phyloP scores from a whole-genome alignment of 1,140 invertebrate genomes.

The Tetragonula clypearis region DNA sequence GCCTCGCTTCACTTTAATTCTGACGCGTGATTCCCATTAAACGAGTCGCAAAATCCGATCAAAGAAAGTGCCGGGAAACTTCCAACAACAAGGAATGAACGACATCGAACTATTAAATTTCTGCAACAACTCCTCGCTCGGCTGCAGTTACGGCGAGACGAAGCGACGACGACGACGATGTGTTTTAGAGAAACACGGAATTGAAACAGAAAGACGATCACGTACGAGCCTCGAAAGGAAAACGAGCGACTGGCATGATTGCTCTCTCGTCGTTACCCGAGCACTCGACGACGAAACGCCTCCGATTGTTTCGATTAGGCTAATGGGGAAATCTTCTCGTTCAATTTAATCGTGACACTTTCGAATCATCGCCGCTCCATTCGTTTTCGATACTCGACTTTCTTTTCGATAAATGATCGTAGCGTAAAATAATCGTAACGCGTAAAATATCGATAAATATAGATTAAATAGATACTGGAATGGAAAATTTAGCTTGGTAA shows the following conservation, averaged over 20 bases:
- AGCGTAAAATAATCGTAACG: too few relatives aligned
- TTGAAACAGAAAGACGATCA: conserved; percentile 1
- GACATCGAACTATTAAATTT: conserved; percentile 32
- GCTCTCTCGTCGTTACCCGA: background rate
- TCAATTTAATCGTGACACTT: background rate
- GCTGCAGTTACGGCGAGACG: background rate
- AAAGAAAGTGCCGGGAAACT: background rate
- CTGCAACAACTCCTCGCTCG: background rate
- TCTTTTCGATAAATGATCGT: too few relatives aligned
- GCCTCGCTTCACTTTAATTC: conserved; percentile 6
- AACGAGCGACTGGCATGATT: background rate
- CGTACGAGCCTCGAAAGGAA: background rate
- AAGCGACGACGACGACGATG: background rate
- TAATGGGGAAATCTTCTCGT: background rate
- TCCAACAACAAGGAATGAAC: conserved; percentile 10
- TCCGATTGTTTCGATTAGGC: background rate
- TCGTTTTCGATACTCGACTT: too few relatives aligned
- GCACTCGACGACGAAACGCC: background rate
- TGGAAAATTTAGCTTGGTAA: too few relatives aligned
- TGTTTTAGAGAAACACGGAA: background rate
- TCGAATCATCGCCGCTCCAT: too few relatives aligned
- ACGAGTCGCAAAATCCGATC: conserved; percentile 23
- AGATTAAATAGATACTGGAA: too few relatives aligned
- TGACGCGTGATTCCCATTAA: conserved; percentile 17
- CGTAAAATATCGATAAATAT: too few relatives aligned